Evolutionary conservation across 2,888 invertebrate species (phyloP), one percentile per base, ranked within the genome.

Genomic region (Scotopteryx bipunctaria): DNA sequence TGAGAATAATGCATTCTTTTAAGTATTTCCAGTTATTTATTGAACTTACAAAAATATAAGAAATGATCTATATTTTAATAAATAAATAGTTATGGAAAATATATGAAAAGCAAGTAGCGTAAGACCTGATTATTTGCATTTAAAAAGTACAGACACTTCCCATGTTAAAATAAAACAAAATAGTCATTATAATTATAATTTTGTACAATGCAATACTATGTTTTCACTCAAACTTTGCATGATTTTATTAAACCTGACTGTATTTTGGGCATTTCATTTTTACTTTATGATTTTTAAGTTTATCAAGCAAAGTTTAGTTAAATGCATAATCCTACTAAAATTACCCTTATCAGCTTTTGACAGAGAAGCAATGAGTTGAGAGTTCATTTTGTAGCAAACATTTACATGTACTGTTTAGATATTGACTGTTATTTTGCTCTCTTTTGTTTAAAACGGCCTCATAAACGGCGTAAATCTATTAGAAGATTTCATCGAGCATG

Each of bases 81-180:
- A n/a, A n/a, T n/a, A n/a, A n/a, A n/a, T n/a, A n/a, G n/a, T n/a
- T n/a, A n/a, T n/a, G n/a, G n/a, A n/a, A n/a, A n/a, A n/a, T n/a
- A n/a, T n/a, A n/a, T n/a, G n/a, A n/a, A n/a, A n/a, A n/a, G n/a
- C n/a, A n/a, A n/a, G n/a, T n/a, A n/a, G n/a, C n/a, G n/a, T n/a
- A n/a, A n/a, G n/a, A n/a, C n/a, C n/a, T n/a, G n/a, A n/a, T n/a
- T 61, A 63, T 71, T 74, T 69, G 67, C 64, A 60, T 44, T 62
- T 21, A 64, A 68, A 63, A 69, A 69, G 67, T 67, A 48, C 67
- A 63, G 64, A 53, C 41, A 42, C 29, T 40, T 42, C 50, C 52
- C 50, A 57, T 57, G 42, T 59, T 66, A 38, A 42, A 36, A 33
- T 42, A 41, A 46, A 53, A 27, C n/a, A n/a, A 46, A 44, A 44